Base-by-base conservation (phyloP, 2,113 vertebrate genomes). In the Oryzias melastigma region DNA sequence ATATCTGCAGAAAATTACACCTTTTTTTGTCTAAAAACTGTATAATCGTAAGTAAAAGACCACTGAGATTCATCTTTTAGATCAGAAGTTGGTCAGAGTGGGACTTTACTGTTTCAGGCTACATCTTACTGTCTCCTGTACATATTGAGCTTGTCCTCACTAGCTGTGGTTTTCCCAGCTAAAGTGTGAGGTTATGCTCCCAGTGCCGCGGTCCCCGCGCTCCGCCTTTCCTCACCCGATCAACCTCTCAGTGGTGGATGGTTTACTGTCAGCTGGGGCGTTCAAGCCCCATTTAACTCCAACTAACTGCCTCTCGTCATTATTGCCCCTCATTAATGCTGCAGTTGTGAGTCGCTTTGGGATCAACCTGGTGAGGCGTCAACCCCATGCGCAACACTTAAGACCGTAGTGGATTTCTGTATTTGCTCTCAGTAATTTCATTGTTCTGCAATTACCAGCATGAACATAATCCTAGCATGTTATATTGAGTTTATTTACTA, bases 251-350 rank as follows among this genome's bases (percentile, higher is more conserved):
- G 73, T 68, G 63, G 75, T 75, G 41, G 79, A 77, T 12, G 59
- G 56, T 55, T 75, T 68, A 63, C 75, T 85, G 90, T 88, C 90
- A 85, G 86, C 80, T 85, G 68, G 71, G 35, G 75, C 82, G 74
- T 92, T 91, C 83, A 86, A 77, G 87, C 78, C 85, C 91, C 87
- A 89, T 92, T 91, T 87, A 90, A 75, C 84, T 81, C 67, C 69
- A 84, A 87, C 87, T 83, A 86, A 86, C 75, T 86, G 71, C 68
- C 69, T 72, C 79, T 77, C 77, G 84, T 88, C 89, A 89, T 91
- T 87, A 90, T 81, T 15, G 40, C 75, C 71, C 57, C 64, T 86
- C 83, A 83, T 78, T 85, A 87, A 80, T 75, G 73, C 73, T 78
- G 77, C 67, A 51, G 69, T 68, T 63, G 65, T 66, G 72, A 66